Percentiles rank a stretch among this genome's conserved stretches.
phyloP scores from a whole-genome alignment of 2,888 invertebrate genomes.

The Copidosoma aretas region DNA sequence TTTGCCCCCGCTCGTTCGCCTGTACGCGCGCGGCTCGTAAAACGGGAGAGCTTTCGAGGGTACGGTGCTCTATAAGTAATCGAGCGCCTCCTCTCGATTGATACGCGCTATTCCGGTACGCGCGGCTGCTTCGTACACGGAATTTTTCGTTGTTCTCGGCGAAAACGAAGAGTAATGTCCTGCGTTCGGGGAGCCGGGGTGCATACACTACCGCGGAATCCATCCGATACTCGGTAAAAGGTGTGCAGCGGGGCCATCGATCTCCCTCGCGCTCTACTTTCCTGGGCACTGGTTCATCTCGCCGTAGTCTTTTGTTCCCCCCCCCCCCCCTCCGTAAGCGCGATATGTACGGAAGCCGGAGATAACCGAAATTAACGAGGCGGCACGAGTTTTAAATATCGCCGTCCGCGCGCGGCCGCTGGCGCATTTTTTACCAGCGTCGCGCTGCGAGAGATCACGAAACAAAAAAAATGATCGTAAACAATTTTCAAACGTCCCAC shows the following conservation, averaged over 20 bases:
- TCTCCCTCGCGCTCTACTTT: conserved; percentile 5
- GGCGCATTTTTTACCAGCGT: neutral
- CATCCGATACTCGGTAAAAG: no score
- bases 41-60: neutral
- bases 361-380: neutral
- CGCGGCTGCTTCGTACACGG: no score
- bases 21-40: neutral
- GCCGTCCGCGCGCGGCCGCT: neutral
- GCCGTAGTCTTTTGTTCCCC: no score
- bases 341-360: neutral
- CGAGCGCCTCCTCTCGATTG: neutral
- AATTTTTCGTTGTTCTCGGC: no score
- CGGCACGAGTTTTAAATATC: neutral
- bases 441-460: no score
- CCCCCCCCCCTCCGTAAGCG: neutral
- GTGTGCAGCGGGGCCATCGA: conserved; percentile 8
- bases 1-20: no score
- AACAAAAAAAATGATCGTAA: no score
- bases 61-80: neutral
- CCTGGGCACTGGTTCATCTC: neutral
- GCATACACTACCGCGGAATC: no score
- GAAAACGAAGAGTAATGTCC: no score
- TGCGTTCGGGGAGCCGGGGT: no score
- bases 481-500: no score
- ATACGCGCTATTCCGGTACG: no score